Percentiles rank a stretch among this genome's conserved stretches.
Conservation (phyloP, 2,113 vertebrate genomes). For the Platysteira castanea region DNA sequence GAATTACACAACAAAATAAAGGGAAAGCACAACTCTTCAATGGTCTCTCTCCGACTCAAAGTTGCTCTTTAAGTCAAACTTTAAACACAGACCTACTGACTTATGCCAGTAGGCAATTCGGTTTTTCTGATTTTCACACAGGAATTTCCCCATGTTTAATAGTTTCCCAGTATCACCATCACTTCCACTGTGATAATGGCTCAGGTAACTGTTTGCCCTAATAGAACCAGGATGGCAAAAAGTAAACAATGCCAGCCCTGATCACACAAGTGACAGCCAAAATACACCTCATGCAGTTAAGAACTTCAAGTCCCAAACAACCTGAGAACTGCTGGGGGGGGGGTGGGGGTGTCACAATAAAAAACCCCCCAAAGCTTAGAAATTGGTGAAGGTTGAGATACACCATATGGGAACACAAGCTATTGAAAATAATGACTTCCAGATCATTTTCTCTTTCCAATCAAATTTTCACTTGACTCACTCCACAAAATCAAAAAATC, state of each 20-base stretch:
- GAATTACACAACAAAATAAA: not conserved
- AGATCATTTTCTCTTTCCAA: not conserved
- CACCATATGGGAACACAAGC: fast-evolving
- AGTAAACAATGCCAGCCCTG: not conserved
- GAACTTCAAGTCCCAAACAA: not conserved
- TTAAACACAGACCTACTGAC: fast-evolving
- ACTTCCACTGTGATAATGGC: not conserved
- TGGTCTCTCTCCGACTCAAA: not conserved
- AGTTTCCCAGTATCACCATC: not conserved
- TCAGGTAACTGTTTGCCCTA: not conserved
- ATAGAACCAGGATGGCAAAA: not conserved
- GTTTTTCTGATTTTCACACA: not conserved
- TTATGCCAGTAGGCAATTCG: not conserved
- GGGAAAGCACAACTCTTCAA: not conserved
- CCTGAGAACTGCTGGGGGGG: not conserved
- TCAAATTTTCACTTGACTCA: not conserved
- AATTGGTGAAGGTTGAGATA: not conserved
- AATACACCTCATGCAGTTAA: not conserved
- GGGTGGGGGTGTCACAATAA: not conserved
- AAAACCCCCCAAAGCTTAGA: not conserved
- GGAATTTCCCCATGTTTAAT: not conserved
- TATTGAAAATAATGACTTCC: not conserved
- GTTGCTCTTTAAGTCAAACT: not conserved
- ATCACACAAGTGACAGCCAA: not conserved
- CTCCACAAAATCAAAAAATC: not conserved